Percentiles rank a stretch among this genome's conserved stretches.
phyloP scores from a whole-genome alignment of 2,797 vertebrate genomes.

The Acrossocheilus wenchowensis region DNA sequence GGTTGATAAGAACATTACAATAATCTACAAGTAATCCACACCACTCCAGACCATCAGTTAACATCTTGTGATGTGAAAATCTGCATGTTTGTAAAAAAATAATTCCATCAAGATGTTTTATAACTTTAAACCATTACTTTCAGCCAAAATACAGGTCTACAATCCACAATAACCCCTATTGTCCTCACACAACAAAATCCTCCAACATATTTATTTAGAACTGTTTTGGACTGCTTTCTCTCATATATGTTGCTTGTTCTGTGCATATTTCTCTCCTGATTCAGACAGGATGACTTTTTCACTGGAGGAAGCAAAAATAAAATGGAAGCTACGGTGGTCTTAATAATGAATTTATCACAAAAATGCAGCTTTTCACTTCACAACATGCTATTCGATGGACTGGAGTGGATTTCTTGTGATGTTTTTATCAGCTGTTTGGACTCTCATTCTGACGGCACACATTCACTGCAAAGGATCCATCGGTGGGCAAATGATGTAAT shows the following conservation, averaged over 20 bases:
- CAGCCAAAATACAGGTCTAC: neutral
- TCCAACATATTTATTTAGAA: neutral
- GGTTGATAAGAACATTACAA: neutral
- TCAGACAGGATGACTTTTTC: neutral
- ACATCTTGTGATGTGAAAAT: neutral
- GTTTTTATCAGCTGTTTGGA: neutral
- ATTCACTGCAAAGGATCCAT: neutral
- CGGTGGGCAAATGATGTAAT: neutral
- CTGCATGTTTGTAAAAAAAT: neutral
- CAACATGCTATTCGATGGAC: neutral
- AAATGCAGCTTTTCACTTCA: neutral
- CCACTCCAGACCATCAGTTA: neutral
- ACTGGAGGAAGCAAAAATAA: neutral
- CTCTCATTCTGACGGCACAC: neutral
- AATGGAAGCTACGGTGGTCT: no score
- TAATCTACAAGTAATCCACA: neutral
- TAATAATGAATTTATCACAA: neutral
- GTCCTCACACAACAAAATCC: neutral
- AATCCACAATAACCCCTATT: neutral
- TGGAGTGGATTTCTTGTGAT: neutral
- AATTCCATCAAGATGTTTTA: neutral
- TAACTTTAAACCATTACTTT: neutral
- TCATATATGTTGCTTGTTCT: no score
- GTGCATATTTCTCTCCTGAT: no score
- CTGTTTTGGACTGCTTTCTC: neutral